phyloP scores from a whole-genome alignment of 1,140 invertebrate genomes.

The Cydia fagiglandana region DNA sequence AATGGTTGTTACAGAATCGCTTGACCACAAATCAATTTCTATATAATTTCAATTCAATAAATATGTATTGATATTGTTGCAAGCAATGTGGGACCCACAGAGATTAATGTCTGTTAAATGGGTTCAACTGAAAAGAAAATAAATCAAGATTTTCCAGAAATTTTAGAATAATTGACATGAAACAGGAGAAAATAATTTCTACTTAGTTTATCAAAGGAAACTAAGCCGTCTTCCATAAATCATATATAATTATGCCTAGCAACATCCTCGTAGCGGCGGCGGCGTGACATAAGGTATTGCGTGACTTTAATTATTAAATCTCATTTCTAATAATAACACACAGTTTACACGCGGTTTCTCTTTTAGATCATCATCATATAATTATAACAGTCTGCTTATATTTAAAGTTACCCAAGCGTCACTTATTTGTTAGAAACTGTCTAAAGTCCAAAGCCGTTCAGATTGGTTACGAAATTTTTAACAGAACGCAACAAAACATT shows the following conservation, averaged over 20 bases:
- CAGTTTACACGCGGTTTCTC: slow-evolving; percentile 7
- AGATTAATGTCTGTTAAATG: no score
- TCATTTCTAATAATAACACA: slow-evolving; percentile 24
- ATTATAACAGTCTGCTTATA: slow-evolving; percentile 2
- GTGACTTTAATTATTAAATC: slow-evolving; percentile 29
- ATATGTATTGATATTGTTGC: background rate
- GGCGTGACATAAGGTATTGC: slow-evolving; percentile 21
- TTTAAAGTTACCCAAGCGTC: background rate
- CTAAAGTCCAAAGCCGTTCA: slow-evolving; percentile 4
- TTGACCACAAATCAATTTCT: slow-evolving; percentile 10
- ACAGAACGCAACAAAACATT: background rate
- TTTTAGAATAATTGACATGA: background rate
- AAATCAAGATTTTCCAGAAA: background rate
- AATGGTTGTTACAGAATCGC: background rate
- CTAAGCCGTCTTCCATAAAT: slow-evolving; percentile 7
- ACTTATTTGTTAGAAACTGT: background rate
- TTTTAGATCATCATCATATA: slow-evolving; percentile 19
- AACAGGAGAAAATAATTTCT: background rate
- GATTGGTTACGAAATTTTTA: background rate
- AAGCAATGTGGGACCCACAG: no score
- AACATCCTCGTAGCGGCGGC: background rate
- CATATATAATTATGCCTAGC: slow-evolving; percentile 11
- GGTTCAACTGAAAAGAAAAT: no score
- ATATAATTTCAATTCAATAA: background rate
- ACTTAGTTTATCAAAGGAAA: background rate